Base-by-base conservation (phyloP, 2,888 invertebrate species). In the Galerucella calmariensis region DNA sequence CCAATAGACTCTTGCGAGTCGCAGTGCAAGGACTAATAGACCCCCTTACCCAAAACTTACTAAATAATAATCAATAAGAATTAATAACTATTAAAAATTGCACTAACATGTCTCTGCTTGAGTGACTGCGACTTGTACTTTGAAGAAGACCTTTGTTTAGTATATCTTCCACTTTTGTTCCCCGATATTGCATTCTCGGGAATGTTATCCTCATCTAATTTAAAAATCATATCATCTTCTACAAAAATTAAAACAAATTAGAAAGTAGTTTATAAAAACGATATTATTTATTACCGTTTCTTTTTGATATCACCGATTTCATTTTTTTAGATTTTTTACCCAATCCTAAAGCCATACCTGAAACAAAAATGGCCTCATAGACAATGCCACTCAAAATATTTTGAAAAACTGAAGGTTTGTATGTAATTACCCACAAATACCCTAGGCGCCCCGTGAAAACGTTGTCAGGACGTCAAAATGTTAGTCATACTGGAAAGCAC, bases 331-430 rank as follows among this genome's bases (percentile, higher is more conserved):
- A 88, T 10, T 90, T 89, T 85, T 92, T 92, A 9, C 90, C 91
- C 0, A 95, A 89, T 1, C 93, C 93, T 65, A 96, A 90, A 24
- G 95, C 96, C 88, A 96, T 94, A 1, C 97, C 96, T 86, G 79
- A 51, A 77, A 79, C 72, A 68, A 67, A 68, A 62, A 35, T 72
- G 11, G 8, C 8, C 8, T 41, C 8, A 41, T 41, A 8, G 35
- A 9, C 35, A 41, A 41, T 41, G 35, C 35, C 35, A 41, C 9
- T 41, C 8, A 41, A 41, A 41, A 41, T 41, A 41, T 41, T 41
- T 41, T 41, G 8, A 41, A 8, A 41, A 8, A 41, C 35, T 41
- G 35, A 41, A 41, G 9, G 5, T 35, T 35, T 35, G 35, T 35
- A 35, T 35, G 35, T 9, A 41, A 41, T 41, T 41, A 41, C 35